These are phyloP conservation scores for Myotis brandtii DNA, from an alignment of 2,113 vertebrate genomes.

Conservation along the genomic window DNA sequence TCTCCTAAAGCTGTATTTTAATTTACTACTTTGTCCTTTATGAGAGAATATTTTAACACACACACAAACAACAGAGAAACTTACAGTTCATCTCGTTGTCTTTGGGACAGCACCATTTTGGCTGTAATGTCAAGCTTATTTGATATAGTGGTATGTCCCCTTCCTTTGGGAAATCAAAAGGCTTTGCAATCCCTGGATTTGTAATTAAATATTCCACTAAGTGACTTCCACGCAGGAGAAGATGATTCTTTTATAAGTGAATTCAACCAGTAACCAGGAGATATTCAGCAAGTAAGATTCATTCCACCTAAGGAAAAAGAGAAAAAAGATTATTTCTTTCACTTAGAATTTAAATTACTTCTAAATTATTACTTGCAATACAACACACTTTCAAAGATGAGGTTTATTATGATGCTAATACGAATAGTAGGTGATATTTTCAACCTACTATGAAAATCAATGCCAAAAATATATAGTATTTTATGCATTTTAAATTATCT, in stretches of 20 bases:
- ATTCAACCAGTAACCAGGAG: conserved; percentile 86
- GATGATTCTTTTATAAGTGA: conserved; percentile 84
- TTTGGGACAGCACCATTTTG: conserved; percentile 99
- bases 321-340: conserved; percentile 53
- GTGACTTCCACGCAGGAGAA: conserved; percentile 84
- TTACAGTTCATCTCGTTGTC: conserved; percentile 99
- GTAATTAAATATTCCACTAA: conserved; percentile 87
- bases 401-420: not conserved
- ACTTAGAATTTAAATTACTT: conserved; percentile 56
- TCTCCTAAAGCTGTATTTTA: not conserved
- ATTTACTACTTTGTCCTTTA: conserved; percentile 40
- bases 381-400: conserved; percentile 20
- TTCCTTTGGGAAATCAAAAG: conserved; percentile 86
- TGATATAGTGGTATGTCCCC: conserved; percentile 89
- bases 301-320: conserved; percentile 92
- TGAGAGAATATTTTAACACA: not conserved
- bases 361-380: conserved; percentile 32
- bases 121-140: conserved; percentile 85
- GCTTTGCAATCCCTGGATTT: conserved; percentile 84
- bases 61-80: conserved; percentile 79
- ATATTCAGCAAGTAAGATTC: conserved; percentile 92
- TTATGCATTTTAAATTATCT: conserved; percentile 29
- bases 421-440: conserved; percentile 20
- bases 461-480: conserved; percentile 32
- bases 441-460: conserved; percentile 22